These are phyloP conservation scores for Crocallis elinguaria DNA, from an alignment of 2,888 invertebrate genomes.

Conservation along the genomic window DNA sequence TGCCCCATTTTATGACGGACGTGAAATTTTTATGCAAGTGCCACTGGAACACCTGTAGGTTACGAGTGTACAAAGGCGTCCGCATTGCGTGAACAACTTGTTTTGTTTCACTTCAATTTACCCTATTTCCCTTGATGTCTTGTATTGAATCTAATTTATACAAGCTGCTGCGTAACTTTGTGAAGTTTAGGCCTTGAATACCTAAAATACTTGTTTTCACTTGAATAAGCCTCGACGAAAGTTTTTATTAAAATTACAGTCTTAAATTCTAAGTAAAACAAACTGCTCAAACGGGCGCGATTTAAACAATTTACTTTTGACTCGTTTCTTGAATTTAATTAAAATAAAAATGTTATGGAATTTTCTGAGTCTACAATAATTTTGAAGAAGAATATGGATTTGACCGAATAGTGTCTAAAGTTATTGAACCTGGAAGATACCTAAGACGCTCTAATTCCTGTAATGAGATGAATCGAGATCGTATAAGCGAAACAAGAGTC, in stretches of 20 bases:
- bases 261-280: constrained; percentile 18
- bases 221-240: constrained; percentile 10
- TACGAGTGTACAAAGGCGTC: constrained; percentile 36
- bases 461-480: no score
- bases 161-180: constrained; percentile 18
- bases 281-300: constrained; percentile 7
- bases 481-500: no score
- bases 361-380: no score
- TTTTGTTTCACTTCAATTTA: constrained; percentile 28
- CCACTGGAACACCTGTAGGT: constrained; percentile 39
- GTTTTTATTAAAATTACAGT: constrained; percentile 17
- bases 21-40: constrained; percentile 48
- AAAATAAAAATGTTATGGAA: no score
- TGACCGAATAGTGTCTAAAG: no score
- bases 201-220: constrained; percentile 18
- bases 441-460: no score
- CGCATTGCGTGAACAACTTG: constrained; percentile 47
- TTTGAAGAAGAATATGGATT: no score
- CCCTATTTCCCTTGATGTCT: constrained; percentile 18
- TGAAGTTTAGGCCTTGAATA: constrained; percentile 15
- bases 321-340: background rate
- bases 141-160: constrained; percentile 15
- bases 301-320: constrained; percentile 4
- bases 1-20: constrained; percentile 45
- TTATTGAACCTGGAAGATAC: no score